Evolutionary conservation across 1,140 invertebrate genomes (phyloP), one percentile per base, ranked within the genome.

Genomic region (Plectrocnemia conspersa): DNA sequence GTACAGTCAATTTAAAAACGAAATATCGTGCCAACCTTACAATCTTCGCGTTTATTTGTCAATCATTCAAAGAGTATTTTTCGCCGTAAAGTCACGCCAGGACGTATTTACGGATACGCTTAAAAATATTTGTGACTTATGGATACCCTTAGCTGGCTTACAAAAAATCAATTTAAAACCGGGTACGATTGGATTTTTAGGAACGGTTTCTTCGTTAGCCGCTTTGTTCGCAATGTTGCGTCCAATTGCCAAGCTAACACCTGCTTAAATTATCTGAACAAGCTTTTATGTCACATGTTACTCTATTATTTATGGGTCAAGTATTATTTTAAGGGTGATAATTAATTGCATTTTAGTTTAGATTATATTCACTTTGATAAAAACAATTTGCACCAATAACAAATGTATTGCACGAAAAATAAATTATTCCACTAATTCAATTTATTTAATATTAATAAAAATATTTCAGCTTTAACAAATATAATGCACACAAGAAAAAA

Each of bases 71-170:
- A 56, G 35, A 33, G 38, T 53, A 4, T 35, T 57, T 7, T 38
- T 9, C 11, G 32, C 46, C 22, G 13, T 61, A 1, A 53, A 54
- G 9, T 11, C 70, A 18, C 79, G 83, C 59, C 78, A 77, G 63
- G 77, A 79, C 58, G 66, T 90, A 3, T 64, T 83, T 22, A 70
- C 89, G 15, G 88, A 91, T 68, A 82, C 83, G 0, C 53, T 88
- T 4, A 90, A 88, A 68, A 91, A 91, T 76, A 61, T 73, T 10
- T 86, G 84, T 70, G 89, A 91, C 70, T 64, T 91, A 21, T 83
- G 86, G 50, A 82, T 91, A 61, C 88, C 88, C 1, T 68, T 90
- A 29, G 81, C 82, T 38, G 79, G 80, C 24, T 67, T 90, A 29
- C 85, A 84, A 5, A 80, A 82, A 60, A 71, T 83, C 0, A 81